Base-by-base conservation (phyloP, 2,113 vertebrate genomes). In the Limnothrissa miodon region DNA sequence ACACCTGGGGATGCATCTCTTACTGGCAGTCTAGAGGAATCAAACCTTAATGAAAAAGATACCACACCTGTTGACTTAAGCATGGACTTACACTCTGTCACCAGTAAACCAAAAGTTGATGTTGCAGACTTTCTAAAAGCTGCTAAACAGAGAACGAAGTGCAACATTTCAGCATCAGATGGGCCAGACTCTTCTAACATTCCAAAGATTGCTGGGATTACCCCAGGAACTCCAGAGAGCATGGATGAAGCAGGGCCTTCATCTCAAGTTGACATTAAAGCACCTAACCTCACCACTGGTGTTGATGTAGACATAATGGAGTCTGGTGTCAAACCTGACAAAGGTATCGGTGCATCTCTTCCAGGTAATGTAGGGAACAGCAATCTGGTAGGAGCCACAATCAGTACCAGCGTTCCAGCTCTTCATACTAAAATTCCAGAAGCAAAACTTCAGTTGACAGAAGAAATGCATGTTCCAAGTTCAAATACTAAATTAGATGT, bases 11-110 rank as follows among this genome's bases (percentile, higher is more conserved):
- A 0, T 80, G 45, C 0, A 78, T 36, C 45, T 8, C 25, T 39
- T 5, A 2, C 11, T 5, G 66, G 11, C 78, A 13, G 5, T 11
- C 42, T 81, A 88, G 23, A 51, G 51, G 81, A 15, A 29, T 74
- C 78, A 25, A 79, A 25, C 23, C 59, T 87, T 21, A 80, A 51
- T 23, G 56, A 59, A 13, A 91, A 87, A 80, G 82, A 62, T 0
- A 78, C 88, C 78, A 78, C 7, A 21, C 10, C 66, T 74, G 29
- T 33, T 48, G 29, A 45, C 21, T 51, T 33, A 23, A 78, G 4
- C 66, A 81, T 33, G 5, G 25, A 82, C 39, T 81, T 78, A 19
- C 80, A 46, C 19, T 78, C 66, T 39, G 29, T 45, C 17, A 74
- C 79, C 25, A 19, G 17, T 78, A 82, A 79, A 19, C 13, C 74